Evolutionary conservation across 1,140 invertebrate species (phyloP).

Genomic region (Zaprionus ornatus): DNA sequence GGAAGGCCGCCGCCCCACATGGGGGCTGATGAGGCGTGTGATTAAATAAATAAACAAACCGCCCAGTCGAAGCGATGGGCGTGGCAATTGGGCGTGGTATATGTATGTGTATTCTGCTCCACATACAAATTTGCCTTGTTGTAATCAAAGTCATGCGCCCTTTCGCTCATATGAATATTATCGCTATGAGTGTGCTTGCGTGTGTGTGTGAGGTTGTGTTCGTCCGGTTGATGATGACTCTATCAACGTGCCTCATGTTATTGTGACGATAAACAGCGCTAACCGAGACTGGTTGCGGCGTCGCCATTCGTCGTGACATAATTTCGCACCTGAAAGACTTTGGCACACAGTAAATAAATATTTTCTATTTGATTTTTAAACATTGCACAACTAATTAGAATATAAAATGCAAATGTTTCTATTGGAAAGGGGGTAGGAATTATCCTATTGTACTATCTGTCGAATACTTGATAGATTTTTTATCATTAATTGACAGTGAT

Average conservation of each 20-base stretch:
- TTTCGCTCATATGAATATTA: conserved; percentile 24
- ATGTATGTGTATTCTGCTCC: conserved; percentile 7
- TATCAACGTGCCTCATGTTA: conserved; percentile 51
- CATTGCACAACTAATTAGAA: conserved; percentile 19
- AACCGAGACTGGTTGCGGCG: conserved; percentile 10
- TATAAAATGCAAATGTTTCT: conserved; percentile 3
- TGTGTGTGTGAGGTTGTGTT: background rate
- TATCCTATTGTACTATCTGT: background rate
- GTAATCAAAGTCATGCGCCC: conserved; percentile 61
- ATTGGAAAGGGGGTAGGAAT: background rate
- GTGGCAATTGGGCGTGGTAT: background rate
- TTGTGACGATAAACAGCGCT: conserved; percentile 53
- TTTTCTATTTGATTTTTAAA: conserved; percentile 21
- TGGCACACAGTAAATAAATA: background rate
- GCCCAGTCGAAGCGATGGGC: background rate
- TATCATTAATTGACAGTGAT: background rate
- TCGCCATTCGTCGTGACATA: conserved; percentile 56
- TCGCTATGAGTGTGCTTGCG: background rate
- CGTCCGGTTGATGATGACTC: conserved; percentile 44
- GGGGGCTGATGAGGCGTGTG: background rate
- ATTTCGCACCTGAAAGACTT: conserved; percentile 61
- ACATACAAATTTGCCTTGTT: conserved; percentile 20
- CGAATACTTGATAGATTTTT: no score
- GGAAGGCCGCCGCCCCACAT: background rate
- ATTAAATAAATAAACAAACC: conserved; percentile 38